Evolutionary conservation across 2,888 invertebrate species (phyloP).

Genomic region (Lasius platythorax): DNA sequence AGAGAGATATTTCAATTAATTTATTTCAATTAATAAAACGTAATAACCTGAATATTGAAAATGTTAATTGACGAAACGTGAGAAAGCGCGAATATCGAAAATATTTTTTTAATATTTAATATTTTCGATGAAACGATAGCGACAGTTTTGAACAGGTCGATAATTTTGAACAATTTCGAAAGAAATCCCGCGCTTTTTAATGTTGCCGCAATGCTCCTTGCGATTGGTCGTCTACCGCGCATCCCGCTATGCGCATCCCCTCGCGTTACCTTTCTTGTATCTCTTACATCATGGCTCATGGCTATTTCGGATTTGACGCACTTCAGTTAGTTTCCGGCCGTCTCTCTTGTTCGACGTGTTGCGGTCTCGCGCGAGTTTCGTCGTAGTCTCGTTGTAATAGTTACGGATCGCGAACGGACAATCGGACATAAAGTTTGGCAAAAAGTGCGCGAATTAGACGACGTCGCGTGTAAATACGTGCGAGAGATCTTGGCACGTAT

Average conservation of each 20-base stretch:
- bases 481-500: constrained; percentile 5
- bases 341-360: not conserved
- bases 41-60: not conserved
- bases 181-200: too few species aligned
- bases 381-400: not conserved
- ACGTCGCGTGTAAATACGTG: constrained; percentile 40
- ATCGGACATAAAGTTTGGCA: not conserved
- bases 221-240: too few species aligned
- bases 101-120: not conserved
- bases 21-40: not conserved
- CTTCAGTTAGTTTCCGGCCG: not conserved
- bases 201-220: too few species aligned
- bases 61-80: not conserved
- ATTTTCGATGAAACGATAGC: not conserved
- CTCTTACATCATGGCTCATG: not conserved
- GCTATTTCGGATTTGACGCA: not conserved
- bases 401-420: not conserved
- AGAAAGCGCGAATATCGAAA: not conserved
- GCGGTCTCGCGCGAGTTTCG: not conserved
- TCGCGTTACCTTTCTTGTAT: not conserved
- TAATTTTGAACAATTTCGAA: too few species aligned
- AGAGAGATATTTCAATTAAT: not conserved
- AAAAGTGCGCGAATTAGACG: not conserved
- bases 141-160: too few species aligned
- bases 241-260: not conserved